Conservation (phyloP, 2,888 invertebrate genomes). For the Campoletis raptor region DNA sequence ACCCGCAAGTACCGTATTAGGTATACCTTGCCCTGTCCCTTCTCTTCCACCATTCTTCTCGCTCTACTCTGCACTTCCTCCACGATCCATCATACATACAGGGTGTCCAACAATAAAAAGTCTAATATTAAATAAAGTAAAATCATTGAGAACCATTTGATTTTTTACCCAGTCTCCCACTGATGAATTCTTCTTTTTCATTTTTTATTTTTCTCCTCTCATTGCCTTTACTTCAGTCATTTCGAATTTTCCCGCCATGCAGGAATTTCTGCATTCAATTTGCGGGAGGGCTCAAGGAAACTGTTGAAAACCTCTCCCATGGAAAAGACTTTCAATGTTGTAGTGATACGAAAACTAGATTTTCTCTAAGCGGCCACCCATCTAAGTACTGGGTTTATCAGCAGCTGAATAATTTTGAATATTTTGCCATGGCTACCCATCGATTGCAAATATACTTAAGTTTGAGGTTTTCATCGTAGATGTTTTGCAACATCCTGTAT, state of each 20-base stretch:
- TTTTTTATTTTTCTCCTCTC: background rate
- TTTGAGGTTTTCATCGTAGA: background rate
- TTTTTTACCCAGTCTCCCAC: background rate
- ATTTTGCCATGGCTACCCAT: too few relatives aligned
- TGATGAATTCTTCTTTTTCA: background rate
- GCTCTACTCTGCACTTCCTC: conserved; percentile 48
- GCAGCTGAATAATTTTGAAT: too few relatives aligned
- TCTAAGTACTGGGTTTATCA: too few relatives aligned
- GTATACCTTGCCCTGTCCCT: conserved; percentile 42
- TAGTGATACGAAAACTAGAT: too few relatives aligned
- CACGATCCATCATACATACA: conserved; percentile 24
- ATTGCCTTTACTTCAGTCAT: background rate
- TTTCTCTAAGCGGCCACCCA: too few relatives aligned
- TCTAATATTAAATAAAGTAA: background rate
- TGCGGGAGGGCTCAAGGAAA: too few relatives aligned
- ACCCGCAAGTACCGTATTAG: conserved; percentile 62
- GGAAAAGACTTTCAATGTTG: too few relatives aligned
- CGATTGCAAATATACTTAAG: background rate
- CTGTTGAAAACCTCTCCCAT: too few relatives aligned
- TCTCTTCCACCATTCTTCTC: conserved; percentile 22
- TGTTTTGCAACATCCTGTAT: background rate
- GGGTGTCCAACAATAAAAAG: background rate
- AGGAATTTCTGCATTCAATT: too few relatives aligned
- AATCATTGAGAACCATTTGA: background rate
- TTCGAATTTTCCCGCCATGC: too few relatives aligned